Conservation (phyloP, 1,140 invertebrate species). For the Penaeus chinensis region DNA sequence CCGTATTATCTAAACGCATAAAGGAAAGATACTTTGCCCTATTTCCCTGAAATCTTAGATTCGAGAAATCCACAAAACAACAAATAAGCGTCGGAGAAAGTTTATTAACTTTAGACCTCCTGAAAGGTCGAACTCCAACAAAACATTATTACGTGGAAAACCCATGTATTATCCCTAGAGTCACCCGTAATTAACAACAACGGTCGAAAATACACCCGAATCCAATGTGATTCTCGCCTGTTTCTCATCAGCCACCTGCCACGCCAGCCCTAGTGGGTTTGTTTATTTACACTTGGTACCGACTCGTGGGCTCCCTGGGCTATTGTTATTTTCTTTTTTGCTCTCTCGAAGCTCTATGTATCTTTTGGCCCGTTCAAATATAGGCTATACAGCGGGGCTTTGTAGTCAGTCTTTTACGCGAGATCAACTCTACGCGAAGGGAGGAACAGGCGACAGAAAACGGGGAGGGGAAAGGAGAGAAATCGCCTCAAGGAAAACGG, state of each 20-base stretch:
- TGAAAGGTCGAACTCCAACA: not conserved
- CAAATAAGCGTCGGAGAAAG: too few species aligned
- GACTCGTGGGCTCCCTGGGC: not conserved
- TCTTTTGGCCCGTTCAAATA: too few species aligned
- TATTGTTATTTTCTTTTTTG: conserved; percentile 5
- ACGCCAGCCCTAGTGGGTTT: not conserved
- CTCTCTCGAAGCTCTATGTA: not conserved
- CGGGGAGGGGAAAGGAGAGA: not conserved
- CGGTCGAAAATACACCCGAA: not conserved
- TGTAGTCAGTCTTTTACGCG: too few species aligned
- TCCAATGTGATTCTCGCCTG: not conserved
- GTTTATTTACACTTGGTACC: conserved; percentile 17
- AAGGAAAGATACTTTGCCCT: too few species aligned
- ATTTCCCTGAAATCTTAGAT: too few species aligned
- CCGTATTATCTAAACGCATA: too few species aligned
- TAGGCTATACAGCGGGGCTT: too few species aligned
- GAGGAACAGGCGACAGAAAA: too few species aligned
- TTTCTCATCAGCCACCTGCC: not conserved
- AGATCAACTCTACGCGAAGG: too few species aligned
- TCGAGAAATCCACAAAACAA: too few species aligned
- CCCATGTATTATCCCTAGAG: not conserved
- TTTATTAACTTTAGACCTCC: too few species aligned
- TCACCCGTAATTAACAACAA: not conserved
- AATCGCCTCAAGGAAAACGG: not conserved
- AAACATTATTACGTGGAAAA: conserved; percentile 9